Conservation (phyloP, 2,113 vertebrate genomes). For the Actinemys pallida region DNA sequence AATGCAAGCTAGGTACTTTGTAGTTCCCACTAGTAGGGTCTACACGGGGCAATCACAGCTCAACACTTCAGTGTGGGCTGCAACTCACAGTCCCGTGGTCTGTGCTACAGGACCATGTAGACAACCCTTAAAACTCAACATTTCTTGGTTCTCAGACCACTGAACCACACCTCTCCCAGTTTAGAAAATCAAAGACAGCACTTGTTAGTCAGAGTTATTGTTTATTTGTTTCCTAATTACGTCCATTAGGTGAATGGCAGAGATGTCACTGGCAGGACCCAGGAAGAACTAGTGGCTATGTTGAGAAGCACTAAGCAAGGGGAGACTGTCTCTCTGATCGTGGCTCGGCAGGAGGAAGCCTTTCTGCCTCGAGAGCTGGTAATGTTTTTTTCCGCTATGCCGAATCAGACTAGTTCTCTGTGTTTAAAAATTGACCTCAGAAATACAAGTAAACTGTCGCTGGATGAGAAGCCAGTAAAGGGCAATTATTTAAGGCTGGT, state of each 20-base stretch:
- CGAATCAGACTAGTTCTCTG: neutral
- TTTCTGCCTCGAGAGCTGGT: constrained; percentile 97
- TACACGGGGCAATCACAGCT: neutral
- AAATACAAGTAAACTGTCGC: neutral
- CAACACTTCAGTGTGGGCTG: neutral
- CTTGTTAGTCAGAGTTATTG: neutral
- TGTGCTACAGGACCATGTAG: neutral
- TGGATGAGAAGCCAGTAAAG: neutral
- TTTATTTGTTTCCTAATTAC: neutral
- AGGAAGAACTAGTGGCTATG: constrained; percentile 95
- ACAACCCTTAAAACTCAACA: neutral
- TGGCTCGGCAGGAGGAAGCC: constrained; percentile 91
- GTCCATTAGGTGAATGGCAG: constrained; percentile 89
- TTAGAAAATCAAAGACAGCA: neutral
- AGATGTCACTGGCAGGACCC: constrained; percentile 89
- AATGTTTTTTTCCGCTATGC: constrained; percentile 69
- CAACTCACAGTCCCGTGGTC: neutral
- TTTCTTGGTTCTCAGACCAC: neutral
- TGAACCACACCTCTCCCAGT: neutral
- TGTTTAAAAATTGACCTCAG: neutral
- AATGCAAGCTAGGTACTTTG: neutral
- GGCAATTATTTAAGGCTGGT: neutral
- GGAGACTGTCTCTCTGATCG: constrained; percentile 87
- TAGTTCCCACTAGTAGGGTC: neutral
- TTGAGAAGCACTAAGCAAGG: constrained; percentile 95